These are phyloP conservation scores for Deilephila elpenor DNA, from an alignment of 2,888 invertebrate species.

Conservation along the genomic window DNA sequence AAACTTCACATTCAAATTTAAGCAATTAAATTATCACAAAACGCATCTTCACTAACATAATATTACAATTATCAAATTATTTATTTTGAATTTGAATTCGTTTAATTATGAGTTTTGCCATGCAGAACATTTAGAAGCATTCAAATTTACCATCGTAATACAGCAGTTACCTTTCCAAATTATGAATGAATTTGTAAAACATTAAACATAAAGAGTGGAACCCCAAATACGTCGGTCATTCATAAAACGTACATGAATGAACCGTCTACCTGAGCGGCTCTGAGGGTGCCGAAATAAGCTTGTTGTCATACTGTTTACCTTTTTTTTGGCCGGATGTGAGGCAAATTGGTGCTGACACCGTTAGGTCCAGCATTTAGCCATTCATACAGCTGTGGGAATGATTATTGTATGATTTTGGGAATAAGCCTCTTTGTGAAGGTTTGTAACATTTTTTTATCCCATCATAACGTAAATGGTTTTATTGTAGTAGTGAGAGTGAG, in stretches of 20 bases:
- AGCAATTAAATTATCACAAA: too few relatives aligned
- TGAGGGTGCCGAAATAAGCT: slow-evolving; percentile 56
- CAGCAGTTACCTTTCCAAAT: not conserved
- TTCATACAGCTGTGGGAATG: slow-evolving; percentile 48
- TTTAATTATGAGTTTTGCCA: not conserved
- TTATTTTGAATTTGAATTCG: too few relatives aligned
- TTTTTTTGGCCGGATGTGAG: slow-evolving; percentile 75
- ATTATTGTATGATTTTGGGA: slow-evolving; percentile 40
- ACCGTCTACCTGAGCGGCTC: slow-evolving; percentile 66
- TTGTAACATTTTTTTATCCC: not conserved
- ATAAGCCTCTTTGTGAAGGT: slow-evolving; percentile 21
- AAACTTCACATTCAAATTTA: too few relatives aligned
- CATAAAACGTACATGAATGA: slow-evolving; percentile 70
- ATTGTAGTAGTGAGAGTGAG: slow-evolving; percentile 15
- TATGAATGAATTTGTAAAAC: slow-evolving; percentile 20
- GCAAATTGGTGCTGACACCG: slow-evolving; percentile 71
- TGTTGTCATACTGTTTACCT: slow-evolving; percentile 59
- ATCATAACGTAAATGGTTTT: slow-evolving; percentile 5
- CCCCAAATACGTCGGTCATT: slow-evolving; percentile 66
- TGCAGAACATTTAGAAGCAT: not conserved
- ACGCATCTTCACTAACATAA: too few relatives aligned
- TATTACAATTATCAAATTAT: too few relatives aligned
- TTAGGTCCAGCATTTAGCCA: slow-evolving; percentile 58
- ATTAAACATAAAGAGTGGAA: slow-evolving; percentile 31
- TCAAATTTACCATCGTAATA: not conserved